phyloP scores from a whole-genome alignment of 2,888 invertebrate species.

The Tinea semifulvella region DNA sequence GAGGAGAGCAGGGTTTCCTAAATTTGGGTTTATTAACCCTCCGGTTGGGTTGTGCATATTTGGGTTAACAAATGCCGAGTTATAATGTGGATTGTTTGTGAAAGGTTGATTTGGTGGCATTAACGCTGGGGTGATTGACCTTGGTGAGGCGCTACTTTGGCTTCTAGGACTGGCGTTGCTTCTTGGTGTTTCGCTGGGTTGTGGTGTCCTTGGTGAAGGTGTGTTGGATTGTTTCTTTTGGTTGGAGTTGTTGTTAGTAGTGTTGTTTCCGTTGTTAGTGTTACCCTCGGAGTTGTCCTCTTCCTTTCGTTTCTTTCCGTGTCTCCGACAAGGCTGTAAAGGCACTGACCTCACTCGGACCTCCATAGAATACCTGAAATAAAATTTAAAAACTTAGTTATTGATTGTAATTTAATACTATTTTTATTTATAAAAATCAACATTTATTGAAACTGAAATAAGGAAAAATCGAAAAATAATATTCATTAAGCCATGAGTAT shows the following conservation, averaged over 20 bases:
- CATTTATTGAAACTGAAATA: no score
- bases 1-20: slow-evolving; percentile 66
- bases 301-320: slow-evolving; percentile 81
- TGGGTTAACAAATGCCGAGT: slow-evolving; percentile 56
- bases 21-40: slow-evolving; percentile 55
- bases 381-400: no score
- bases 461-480: no score
- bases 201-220: slow-evolving; percentile 51
- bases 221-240: slow-evolving; percentile 39
- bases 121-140: slow-evolving; percentile 49
- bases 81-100: slow-evolving; percentile 46
- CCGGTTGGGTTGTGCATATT: slow-evolving; percentile 49
- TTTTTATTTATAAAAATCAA: no score
- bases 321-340: slow-evolving; percentile 81
- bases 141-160: slow-evolving; percentile 67
- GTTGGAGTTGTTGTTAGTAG: slow-evolving; percentile 36
- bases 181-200: slow-evolving; percentile 37
- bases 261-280: slow-evolving; percentile 28
- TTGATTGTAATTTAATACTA: no score
- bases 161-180: slow-evolving; percentile 54
- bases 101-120: slow-evolving; percentile 47
- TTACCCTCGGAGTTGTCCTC: slow-evolving; percentile 63
- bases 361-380: slow-evolving; percentile 84
- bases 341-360: slow-evolving; percentile 87
- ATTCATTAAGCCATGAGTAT: no score